Evolutionary conservation across 2,113 vertebrate species (phyloP).

Genomic region (Vombatus ursinus): DNA sequence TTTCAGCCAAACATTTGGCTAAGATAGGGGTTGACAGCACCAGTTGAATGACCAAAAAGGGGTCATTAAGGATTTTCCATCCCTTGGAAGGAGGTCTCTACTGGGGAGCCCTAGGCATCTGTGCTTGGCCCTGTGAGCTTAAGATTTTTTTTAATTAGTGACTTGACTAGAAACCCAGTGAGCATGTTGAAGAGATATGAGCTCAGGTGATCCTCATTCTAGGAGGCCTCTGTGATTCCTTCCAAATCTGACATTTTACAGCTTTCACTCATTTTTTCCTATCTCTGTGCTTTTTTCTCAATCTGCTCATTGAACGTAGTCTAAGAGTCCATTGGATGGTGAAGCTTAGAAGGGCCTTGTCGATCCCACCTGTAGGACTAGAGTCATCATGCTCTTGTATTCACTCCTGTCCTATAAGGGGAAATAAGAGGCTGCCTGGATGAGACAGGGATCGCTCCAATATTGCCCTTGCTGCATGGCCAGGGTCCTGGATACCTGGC

Average conservation of each 20-base stretch:
- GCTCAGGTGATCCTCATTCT: too few relatives aligned
- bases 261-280: background rate
- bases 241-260: background rate
- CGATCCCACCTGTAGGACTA: too few relatives aligned
- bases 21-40: background rate
- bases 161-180: background rate
- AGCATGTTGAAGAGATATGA: background rate
- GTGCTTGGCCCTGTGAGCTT: background rate
- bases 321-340: background rate
- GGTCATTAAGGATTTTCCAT: background rate
- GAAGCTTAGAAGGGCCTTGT: background rate
- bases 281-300: background rate
- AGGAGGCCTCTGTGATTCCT: background rate
- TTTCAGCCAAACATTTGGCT: background rate
- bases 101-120: background rate
- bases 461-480: background rate
- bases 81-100: background rate
- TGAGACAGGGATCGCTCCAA: too few relatives aligned
- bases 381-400: background rate
- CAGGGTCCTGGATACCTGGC: background rate
- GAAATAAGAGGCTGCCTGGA: background rate
- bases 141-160: background rate
- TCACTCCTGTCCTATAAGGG: background rate
- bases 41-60: background rate
- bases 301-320: background rate